Evolutionary conservation across 37 sponge, comb jelly and placozoan genomes (phyloP).

Genomic region (Ianthella basta): DNA sequence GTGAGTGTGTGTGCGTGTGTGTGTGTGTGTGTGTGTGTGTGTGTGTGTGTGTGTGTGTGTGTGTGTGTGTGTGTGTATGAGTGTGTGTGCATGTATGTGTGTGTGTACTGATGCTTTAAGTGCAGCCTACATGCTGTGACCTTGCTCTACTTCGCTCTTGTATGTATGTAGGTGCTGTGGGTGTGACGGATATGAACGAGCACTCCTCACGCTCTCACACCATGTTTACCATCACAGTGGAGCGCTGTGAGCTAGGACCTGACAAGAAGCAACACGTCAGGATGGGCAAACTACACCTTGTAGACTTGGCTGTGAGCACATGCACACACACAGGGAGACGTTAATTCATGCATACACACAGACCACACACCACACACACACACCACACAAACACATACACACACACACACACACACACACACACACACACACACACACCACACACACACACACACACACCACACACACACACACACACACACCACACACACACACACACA

Average conservation of each 20-base stretch:
- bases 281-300: slow-evolving; percentile 98
- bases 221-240: slow-evolving; percentile 95
- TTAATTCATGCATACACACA: slow-evolving; percentile 3
- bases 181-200: slow-evolving; percentile 84
- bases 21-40: not conserved
- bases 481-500: slow-evolving; percentile 13
- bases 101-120: not conserved
- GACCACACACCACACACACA: too few species aligned
- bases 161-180: slow-evolving; percentile 61
- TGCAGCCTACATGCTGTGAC: not conserved
- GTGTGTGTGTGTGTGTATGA: not conserved
- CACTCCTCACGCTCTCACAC: slow-evolving; percentile 98
- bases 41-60: not conserved
- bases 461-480: slow-evolving; percentile 30
- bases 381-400: too few species aligned
- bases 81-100: not conserved
- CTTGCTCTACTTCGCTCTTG: too few species aligned
- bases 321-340: not conserved
- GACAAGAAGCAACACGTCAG: slow-evolving; percentile 87
- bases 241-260: slow-evolving; percentile 83
- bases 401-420: not conserved
- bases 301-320: slow-evolving; percentile 89
- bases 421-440: not conserved
- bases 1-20: too few species aligned
- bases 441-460: too few species aligned